Evolutionary conservation across 2,113 vertebrate species (phyloP).

Genomic region (Dasyornis broadbenti): DNA sequence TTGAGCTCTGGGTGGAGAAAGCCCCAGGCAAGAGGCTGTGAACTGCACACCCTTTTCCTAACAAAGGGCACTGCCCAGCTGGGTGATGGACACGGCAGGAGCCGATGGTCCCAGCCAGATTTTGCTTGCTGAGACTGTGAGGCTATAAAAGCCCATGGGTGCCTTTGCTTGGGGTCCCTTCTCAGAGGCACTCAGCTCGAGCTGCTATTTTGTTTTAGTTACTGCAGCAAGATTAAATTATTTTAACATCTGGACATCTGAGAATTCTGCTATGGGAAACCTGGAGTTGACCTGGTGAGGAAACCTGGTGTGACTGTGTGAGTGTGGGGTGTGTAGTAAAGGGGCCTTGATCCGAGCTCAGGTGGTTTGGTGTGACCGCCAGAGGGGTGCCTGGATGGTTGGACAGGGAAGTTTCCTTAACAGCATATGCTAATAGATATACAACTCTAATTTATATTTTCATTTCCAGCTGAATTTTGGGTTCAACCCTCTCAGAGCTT

Average conservation of each 20-base stretch:
- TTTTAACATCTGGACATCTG: not conserved
- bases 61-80: too few species aligned
- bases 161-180: not conserved
- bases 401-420: not conserved
- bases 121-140: too few species aligned
- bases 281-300: rapidly evolving
- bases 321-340: not conserved
- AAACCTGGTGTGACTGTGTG: not conserved
- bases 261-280: not conserved
- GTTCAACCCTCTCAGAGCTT: not conserved
- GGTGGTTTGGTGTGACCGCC: not conserved
- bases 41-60: rapidly evolving
- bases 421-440: not conserved
- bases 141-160: not conserved
- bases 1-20: not conserved
- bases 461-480: not conserved
- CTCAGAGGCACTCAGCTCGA: rapidly evolving
- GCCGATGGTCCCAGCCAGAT: not conserved
- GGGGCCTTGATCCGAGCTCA: rapidly evolving
- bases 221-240: not conserved
- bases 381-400: not conserved
- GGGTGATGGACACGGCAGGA: rapidly evolving
- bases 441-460: not conserved
- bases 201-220: not conserved
- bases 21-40: not conserved